A percentile compares a stretch with the other conserved stretches of the same genome.
Evolutionary conservation across 2,888 invertebrate genomes (phyloP).

Genomic region (Cheilosia vernalis): DNA sequence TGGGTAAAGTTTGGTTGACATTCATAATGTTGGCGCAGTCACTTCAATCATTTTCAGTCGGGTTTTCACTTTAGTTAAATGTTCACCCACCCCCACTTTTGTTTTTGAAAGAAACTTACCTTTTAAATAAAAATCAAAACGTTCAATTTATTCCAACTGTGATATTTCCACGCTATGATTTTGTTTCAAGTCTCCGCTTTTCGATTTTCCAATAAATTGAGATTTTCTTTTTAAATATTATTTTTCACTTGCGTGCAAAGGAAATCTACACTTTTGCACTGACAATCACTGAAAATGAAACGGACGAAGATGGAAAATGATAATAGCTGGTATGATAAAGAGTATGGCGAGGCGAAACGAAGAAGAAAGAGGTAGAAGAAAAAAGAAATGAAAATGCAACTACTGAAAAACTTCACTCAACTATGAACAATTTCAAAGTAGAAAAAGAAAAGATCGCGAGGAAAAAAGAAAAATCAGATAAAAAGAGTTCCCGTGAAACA

Average conservation of each 20-base stretch:
- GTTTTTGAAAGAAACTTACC: constrained; percentile 40
- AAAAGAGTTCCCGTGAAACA: constrained; percentile 45
- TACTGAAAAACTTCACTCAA: constrained; percentile 76
- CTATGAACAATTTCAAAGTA: constrained; percentile 70
- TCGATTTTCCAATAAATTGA: constrained; percentile 23
- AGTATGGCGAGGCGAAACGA: constrained; percentile 36
- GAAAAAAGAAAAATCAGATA: constrained; percentile 41
- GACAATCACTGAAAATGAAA: constrained; percentile 66
- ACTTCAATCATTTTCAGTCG: not conserved
- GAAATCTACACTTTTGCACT: constrained; percentile 70
- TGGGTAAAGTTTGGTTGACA: constrained; percentile 5
- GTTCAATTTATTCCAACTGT: constrained; percentile 53
- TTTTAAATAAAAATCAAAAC: constrained; percentile 24
- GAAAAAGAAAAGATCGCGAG: constrained; percentile 49
- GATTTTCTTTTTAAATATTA: constrained; percentile 28
- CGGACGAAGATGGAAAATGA: constrained; percentile 60
- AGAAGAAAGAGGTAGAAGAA: constrained; percentile 34
- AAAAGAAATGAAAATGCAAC: constrained; percentile 68
- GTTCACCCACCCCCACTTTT: not conserved
- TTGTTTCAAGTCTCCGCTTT: constrained; percentile 34
- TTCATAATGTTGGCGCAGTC: not conserved
- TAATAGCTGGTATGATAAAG: constrained; percentile 61
- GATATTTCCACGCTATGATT: constrained; percentile 35
- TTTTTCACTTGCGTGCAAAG: constrained; percentile 56
- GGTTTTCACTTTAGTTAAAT: not conserved